These are phyloP conservation scores for Neodon shergylaensis DNA, from an alignment of 2,113 vertebrate genomes.

Conservation along the genomic window DNA sequence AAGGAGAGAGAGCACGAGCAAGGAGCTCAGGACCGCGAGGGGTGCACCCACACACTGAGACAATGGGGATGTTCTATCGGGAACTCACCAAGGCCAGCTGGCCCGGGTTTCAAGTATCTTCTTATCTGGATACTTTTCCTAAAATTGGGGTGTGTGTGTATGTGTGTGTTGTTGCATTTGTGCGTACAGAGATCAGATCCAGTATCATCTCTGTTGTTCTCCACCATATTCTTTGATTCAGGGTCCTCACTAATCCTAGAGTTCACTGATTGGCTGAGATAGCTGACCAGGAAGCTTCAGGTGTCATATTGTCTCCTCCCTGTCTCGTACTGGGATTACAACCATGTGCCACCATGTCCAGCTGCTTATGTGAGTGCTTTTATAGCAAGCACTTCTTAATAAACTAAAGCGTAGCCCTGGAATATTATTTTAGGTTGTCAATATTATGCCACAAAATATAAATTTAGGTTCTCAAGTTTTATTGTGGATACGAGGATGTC, in stretches of 20 bases:
- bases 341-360: neutral
- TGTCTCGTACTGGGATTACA: neutral
- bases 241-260: neutral
- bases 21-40: too few relatives aligned
- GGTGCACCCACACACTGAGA: too few relatives aligned
- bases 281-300: neutral
- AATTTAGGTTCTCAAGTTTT: neutral
- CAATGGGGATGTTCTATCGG: too few relatives aligned
- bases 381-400: neutral
- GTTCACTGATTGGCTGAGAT: neutral
- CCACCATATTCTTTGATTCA: neutral
- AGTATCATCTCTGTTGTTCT: neutral
- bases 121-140: neutral
- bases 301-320: neutral
- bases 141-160: neutral
- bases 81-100: too few relatives aligned
- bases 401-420: neutral
- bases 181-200: neutral
- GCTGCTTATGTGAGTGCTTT: neutral
- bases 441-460: neutral
- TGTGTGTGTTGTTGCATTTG: neutral
- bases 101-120: too few relatives aligned
- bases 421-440: conserved; percentile 35
- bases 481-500: neutral
- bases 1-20: too few relatives aligned